These are phyloP conservation scores for Coluber constrictor DNA, from an alignment of 2,797 vertebrate genomes.

Conservation along the genomic window DNA sequence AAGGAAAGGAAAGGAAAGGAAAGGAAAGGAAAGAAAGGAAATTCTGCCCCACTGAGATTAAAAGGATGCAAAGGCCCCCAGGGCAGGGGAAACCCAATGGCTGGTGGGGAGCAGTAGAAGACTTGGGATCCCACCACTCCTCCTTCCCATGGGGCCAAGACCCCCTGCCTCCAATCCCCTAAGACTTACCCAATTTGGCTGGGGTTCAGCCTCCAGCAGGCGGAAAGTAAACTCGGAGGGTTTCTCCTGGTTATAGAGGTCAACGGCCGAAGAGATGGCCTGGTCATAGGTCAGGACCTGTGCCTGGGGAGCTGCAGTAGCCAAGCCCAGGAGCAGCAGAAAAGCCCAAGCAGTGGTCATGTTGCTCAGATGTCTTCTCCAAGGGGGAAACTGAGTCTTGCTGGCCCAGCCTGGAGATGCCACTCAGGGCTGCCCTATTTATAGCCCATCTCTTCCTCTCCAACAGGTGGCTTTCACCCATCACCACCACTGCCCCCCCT, in stretches of 20 bases:
- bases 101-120: too few relatives aligned
- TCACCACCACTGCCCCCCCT: too few relatives aligned
- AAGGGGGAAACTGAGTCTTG: neutral
- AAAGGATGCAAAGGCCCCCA: too few relatives aligned
- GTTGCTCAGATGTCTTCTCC: neutral
- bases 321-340: neutral
- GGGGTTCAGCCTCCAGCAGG: neutral
- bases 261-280: neutral
- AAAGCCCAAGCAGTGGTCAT: neutral
- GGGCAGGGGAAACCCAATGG: too few relatives aligned
- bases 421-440: neutral
- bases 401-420: neutral
- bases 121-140: too few relatives aligned
- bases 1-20: too few relatives aligned
- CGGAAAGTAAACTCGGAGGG: neutral
- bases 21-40: too few relatives aligned
- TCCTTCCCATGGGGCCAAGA: neutral
- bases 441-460: neutral
- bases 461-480: neutral
- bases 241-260: neutral
- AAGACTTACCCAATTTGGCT: neutral
- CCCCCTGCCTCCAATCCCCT: neutral
- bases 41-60: too few relatives aligned
- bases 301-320: neutral
- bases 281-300: neutral